A percentile compares a stretch with the other conserved stretches of the same genome.
phyloP scores from a whole-genome alignment of 2,113 vertebrate genomes.

The Limanda limanda region DNA sequence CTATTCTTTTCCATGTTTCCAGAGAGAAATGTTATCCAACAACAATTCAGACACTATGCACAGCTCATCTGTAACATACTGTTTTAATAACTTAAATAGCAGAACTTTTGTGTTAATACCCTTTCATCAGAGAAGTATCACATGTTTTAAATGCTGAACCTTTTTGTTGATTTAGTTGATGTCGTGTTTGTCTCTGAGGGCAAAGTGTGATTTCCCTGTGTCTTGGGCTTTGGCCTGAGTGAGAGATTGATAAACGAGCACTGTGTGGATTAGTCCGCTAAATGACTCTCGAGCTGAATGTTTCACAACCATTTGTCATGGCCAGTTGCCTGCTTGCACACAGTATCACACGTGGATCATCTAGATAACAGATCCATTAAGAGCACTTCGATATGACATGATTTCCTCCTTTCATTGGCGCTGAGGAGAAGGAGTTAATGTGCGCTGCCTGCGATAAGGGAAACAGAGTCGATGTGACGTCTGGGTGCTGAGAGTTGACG shows the following conservation, averaged over 20 bases:
- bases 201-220: slow-evolving; percentile 5
- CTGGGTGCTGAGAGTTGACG: slow-evolving; percentile 16
- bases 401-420: slow-evolving; percentile 35
- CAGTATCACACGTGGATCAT: slow-evolving; percentile 51
- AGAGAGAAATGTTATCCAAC: not conserved
- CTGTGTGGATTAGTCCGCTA: slow-evolving; percentile 14
- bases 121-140: not conserved
- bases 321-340: not conserved
- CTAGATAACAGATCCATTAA: slow-evolving; percentile 70
- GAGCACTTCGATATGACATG: slow-evolving; percentile 38
- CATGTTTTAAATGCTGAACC: not conserved
- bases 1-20: not conserved
- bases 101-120: not conserved
- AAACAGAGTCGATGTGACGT: slow-evolving; percentile 25
- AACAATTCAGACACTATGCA: not conserved
- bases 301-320: slow-evolving; percentile 32
- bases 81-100: too few relatives aligned
- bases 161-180: not conserved
- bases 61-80: not conserved
- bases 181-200: not conserved
- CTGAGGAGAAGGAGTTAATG: slow-evolving; percentile 1
- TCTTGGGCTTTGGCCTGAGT: slow-evolving; percentile 19
- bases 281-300: slow-evolving; percentile 25
- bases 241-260: slow-evolving; percentile 55
- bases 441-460: slow-evolving; percentile 15